Conservation (phyloP, 2,797 vertebrate genomes). For the Epinephelus malabaricus region DNA sequence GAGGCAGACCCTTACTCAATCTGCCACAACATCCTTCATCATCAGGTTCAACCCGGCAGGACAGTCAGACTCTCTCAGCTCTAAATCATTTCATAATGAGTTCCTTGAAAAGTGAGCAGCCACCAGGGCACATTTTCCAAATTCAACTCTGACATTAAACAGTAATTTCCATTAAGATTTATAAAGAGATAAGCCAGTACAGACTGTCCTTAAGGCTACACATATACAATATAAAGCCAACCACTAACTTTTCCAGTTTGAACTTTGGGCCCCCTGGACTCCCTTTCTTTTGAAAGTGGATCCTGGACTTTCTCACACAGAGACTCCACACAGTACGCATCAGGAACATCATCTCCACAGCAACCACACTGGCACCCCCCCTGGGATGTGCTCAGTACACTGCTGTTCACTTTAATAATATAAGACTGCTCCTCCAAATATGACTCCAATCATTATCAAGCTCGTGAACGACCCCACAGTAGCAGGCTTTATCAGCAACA, state of each 20-base stretch:
- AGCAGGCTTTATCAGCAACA: too few species aligned
- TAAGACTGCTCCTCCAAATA: too few species aligned
- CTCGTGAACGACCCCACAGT: too few species aligned
- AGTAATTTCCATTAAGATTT: slow-evolving; percentile 24
- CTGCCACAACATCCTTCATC: slow-evolving; percentile 49
- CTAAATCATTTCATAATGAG: slow-evolving; percentile 57
- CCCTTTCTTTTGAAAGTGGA: too few species aligned
- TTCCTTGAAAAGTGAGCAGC: slow-evolving; percentile 43
- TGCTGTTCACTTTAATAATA: too few species aligned
- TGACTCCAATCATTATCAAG: too few species aligned
- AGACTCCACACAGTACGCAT: too few species aligned
- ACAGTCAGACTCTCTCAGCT: slow-evolving; percentile 21
- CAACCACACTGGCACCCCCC: too few species aligned
- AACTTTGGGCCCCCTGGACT: too few species aligned
- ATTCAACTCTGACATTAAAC: slow-evolving; percentile 27
- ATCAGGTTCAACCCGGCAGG: slow-evolving; percentile 6
- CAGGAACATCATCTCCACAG: too few species aligned
- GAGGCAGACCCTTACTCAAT: slow-evolving; percentile 38
- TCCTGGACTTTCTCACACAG: too few species aligned
- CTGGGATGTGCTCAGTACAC: too few species aligned
- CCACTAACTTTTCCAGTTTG: slow-evolving; percentile 3
- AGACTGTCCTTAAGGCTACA: not conserved
- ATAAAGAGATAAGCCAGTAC: slow-evolving; percentile 4
- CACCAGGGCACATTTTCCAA: slow-evolving; percentile 18
- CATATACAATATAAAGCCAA: not conserved